These are phyloP conservation scores for Penaeus monodon DNA, from an alignment of 2,888 invertebrate species.

Conservation along the genomic window DNA sequence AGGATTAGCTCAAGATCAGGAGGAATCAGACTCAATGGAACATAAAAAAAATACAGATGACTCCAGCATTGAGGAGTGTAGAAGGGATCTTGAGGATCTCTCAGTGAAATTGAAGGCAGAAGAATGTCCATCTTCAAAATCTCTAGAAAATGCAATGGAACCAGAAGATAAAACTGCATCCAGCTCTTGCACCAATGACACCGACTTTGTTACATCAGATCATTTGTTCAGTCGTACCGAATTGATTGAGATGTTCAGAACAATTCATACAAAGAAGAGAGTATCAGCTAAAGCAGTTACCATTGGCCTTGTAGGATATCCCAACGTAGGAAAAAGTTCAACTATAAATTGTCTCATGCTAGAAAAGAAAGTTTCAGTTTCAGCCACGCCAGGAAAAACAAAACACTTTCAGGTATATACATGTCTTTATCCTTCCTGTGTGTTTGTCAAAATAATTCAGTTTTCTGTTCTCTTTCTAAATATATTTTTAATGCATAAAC, in stretches of 20 bases:
- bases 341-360: constrained; percentile 94
- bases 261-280: constrained; percentile 71
- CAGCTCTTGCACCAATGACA: neutral
- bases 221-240: constrained; percentile 78
- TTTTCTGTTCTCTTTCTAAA: too few relatives aligned
- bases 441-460: too few relatives aligned
- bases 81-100: constrained; percentile 21
- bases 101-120: too few relatives aligned
- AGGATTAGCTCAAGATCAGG: constrained; percentile 65
- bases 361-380: constrained; percentile 85
- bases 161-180: neutral
- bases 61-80: constrained; percentile 60
- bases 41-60: constrained; percentile 37
- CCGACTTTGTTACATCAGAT: constrained; percentile 73
- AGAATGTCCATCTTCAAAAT: neutral
- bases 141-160: neutral
- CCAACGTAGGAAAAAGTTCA: constrained; percentile 99
- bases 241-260: constrained; percentile 80
- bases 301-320: constrained; percentile 97
- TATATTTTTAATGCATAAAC: too few relatives aligned
- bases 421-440: neutral
- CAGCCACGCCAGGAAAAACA: constrained; percentile 98
- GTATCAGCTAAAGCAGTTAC: constrained; percentile 74
- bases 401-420: constrained; percentile 84
- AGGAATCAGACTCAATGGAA: neutral